phyloP scores from a whole-genome alignment of 2,797 vertebrate genomes.

The Mico argentatus region DNA sequence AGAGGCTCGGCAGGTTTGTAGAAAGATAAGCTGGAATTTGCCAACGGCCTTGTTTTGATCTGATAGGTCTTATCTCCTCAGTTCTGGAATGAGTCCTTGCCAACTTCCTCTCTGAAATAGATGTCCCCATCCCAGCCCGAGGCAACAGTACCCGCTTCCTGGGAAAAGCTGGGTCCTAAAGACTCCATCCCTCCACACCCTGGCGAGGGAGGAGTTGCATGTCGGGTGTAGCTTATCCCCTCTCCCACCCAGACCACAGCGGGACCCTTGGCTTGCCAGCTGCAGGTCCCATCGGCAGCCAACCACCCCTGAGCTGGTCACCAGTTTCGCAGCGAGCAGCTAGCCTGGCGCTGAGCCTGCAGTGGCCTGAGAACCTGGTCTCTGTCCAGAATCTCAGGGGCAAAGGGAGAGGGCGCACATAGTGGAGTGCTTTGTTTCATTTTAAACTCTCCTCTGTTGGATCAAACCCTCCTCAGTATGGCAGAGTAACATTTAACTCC shows the following conservation, averaged over 20 bases:
- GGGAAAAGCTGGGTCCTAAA: background rate
- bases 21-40: background rate
- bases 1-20: background rate
- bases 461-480: background rate
- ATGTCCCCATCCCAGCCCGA: background rate
- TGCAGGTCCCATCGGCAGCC: background rate
- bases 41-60: background rate
- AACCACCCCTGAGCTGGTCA: background rate
- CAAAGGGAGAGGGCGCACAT: background rate
- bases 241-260: accelerated
- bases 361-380: conserved; percentile 17
- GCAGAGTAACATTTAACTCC: conserved; percentile 46
- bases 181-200: background rate
- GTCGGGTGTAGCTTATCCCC: background rate
- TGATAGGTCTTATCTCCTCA: background rate
- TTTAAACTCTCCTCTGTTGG: background rate
- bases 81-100: background rate
- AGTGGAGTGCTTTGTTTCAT: background rate
- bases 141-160: background rate
- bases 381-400: conserved; percentile 37
- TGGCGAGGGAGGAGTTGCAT: background rate
- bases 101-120: background rate
- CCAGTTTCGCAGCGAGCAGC: background rate
- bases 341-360: background rate
- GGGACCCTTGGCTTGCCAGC: background rate